Evolutionary conservation across 2,797 vertebrate species (phyloP).

Genomic region (Syndactyla subalaris): DNA sequence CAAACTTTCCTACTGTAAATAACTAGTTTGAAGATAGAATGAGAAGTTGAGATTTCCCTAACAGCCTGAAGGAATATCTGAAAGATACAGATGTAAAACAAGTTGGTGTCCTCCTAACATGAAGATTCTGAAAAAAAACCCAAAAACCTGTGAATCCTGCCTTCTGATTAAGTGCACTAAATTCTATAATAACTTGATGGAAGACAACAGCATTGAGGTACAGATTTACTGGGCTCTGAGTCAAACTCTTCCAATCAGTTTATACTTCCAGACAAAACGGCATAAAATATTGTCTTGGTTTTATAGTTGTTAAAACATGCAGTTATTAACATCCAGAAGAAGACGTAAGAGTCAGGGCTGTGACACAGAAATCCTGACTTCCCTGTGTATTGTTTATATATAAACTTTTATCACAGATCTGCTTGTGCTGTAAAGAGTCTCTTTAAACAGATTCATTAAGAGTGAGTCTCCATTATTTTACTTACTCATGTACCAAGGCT

Average conservation of each 20-base stretch:
- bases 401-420: background rate
- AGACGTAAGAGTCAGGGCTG: background rate
- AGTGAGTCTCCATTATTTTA: background rate
- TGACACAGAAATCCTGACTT: background rate
- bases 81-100: background rate
- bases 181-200: background rate
- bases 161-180: background rate
- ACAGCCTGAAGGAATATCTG: background rate
- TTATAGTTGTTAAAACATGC: background rate
- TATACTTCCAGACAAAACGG: background rate
- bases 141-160: background rate
- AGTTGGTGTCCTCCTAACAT: background rate
- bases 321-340: background rate
- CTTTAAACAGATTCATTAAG: fast-evolving
- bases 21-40: background rate
- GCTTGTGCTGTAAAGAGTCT: background rate
- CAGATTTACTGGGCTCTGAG: background rate
- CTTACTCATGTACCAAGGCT: background rate
- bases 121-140: background rate
- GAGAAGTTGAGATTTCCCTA: background rate
- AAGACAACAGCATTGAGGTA: background rate
- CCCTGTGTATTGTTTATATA: background rate
- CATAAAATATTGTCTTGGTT: background rate
- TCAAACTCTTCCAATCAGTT: background rate
- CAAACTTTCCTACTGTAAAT: background rate